Conservation (phyloP, 2,113 vertebrate species). For the Andinoacara biseriatus region DNA sequence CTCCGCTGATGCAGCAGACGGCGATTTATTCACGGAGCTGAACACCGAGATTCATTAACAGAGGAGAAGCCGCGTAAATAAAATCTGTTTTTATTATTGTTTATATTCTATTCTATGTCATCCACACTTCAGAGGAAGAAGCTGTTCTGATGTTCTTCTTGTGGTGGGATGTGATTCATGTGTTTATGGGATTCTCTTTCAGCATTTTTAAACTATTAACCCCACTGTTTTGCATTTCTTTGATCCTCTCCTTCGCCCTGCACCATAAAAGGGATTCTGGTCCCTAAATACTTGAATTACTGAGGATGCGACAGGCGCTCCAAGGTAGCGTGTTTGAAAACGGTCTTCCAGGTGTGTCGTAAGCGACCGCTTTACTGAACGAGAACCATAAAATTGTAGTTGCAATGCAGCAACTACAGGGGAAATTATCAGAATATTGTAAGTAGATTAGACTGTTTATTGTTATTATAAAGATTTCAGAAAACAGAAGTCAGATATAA, state of each 20-base stretch:
- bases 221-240: constrained; percentile 30
- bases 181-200: constrained; percentile 25
- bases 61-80: neutral
- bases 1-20: neutral
- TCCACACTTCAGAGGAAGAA: constrained; percentile 1
- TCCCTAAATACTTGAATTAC: constrained; percentile 23
- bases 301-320: constrained; percentile 7
- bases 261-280: constrained; percentile 1
- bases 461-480: neutral
- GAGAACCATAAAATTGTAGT: neutral
- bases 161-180: constrained; percentile 9
- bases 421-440: neutral
- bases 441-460: neutral
- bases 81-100: neutral
- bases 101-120: constrained; percentile 12
- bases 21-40: neutral
- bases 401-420: neutral
- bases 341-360: neutral
- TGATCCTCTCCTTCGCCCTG: constrained; percentile 22
- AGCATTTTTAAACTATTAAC: constrained; percentile 20
- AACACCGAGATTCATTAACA: neutral
- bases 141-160: neutral
- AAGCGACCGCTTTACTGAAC: neutral
- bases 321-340: neutral
- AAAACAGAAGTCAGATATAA: neutral